A percentile compares a stretch with the other conserved stretches of the same genome.
phyloP scores from a whole-genome alignment of 2,888 invertebrate genomes.

The Dexiosoma caninum region DNA sequence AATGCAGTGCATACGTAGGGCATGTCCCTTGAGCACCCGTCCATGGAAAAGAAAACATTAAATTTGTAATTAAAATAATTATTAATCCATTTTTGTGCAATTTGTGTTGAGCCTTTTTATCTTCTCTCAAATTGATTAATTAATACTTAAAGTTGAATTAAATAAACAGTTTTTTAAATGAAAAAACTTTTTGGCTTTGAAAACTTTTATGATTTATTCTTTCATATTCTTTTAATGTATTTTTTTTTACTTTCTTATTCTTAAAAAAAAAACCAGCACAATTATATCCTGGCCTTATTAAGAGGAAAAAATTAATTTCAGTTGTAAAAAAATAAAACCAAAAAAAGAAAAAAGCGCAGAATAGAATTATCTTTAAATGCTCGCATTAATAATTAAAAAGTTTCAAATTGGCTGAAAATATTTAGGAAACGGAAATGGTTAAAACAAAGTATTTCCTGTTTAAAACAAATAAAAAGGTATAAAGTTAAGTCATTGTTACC shows the following conservation, averaged over 20 bases:
- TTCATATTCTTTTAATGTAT: neutral
- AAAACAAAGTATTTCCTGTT: neutral
- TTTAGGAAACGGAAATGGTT: neutral
- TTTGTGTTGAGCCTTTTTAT: too few species aligned
- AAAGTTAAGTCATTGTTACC: slow-evolving; percentile 1
- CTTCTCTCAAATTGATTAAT: neutral
- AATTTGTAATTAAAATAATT: neutral
- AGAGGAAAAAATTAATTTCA: neutral
- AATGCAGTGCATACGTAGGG: too few species aligned
- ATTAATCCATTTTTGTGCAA: neutral
- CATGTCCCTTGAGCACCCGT: too few species aligned
- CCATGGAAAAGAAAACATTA: too few species aligned
- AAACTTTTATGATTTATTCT: neutral
- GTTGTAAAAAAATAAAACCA: neutral
- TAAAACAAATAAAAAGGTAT: neutral
- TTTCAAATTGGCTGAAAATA: slow-evolving; percentile 32
- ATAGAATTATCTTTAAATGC: slow-evolving; percentile 30
- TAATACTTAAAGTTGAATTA: slow-evolving; percentile 7
- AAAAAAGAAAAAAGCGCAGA: neutral
- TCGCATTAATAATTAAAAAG: slow-evolving; percentile 40
- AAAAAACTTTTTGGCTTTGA: neutral
- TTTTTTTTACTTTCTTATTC: neutral
- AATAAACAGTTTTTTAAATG: neutral
- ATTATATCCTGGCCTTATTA: neutral
- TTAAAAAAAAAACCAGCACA: neutral